Percentiles rank a stretch among this genome's conserved stretches.
These are phyloP conservation scores for Thalassarche chlororhynchos DNA, from an alignment of 2,113 vertebrate species.

Conservation along the genomic window DNA sequence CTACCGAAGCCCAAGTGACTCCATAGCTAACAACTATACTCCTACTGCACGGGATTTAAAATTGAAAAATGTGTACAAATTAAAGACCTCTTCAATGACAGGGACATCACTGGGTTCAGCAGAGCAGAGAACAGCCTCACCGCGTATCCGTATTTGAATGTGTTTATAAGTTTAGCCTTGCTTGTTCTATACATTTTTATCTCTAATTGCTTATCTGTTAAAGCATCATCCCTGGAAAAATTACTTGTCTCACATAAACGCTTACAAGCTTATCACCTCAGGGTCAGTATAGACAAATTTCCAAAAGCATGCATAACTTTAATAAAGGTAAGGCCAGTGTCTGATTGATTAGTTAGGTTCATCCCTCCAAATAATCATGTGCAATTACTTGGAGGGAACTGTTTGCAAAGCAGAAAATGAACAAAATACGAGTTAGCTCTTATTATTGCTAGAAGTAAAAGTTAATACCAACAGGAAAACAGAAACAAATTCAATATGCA, in stretches of 20 bases:
- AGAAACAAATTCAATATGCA: neutral
- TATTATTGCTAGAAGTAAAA: neutral
- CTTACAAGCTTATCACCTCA: neutral
- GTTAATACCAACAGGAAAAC: neutral
- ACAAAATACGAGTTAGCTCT: neutral
- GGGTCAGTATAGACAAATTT: neutral
- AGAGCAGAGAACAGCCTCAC: neutral
- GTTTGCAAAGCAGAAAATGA: neutral
- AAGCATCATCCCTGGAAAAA: neutral
- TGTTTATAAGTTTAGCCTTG: neutral
- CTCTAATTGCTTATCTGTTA: neutral
- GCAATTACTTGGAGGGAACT: neutral
- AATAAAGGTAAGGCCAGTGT: neutral
- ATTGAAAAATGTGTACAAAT: conserved; percentile 67
- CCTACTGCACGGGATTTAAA: conserved; percentile 76
- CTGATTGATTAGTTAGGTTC: neutral
- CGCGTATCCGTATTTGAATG: conserved; percentile 68
- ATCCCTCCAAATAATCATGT: neutral
- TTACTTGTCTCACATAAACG: neutral
- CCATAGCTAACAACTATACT: conserved; percentile 89
- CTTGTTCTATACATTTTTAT: neutral
- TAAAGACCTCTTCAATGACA: neutral
- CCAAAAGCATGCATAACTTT: neutral
- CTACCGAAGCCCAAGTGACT: conserved; percentile 81
- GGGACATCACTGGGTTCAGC: neutral